Conservation (phyloP, 2,113 vertebrate genomes). For the Boulengeromyrus knoepffleri region DNA sequence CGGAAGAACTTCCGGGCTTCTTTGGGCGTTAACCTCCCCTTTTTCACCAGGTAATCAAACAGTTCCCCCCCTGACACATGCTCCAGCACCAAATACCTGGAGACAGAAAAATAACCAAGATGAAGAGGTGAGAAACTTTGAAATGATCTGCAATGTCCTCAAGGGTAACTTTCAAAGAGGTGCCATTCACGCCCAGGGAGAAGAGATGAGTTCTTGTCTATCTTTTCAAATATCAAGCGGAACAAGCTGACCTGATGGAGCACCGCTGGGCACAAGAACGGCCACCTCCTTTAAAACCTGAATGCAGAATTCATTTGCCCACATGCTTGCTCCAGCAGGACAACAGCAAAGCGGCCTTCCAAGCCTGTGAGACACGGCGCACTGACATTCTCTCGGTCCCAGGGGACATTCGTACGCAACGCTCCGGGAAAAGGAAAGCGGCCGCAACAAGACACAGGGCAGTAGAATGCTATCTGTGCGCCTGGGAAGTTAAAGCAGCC, state of each 20-base stretch:
- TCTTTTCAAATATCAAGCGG: constrained; percentile 22
- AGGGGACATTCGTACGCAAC: background rate
- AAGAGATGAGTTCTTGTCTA: constrained; percentile 11
- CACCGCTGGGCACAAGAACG: background rate
- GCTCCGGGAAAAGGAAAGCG: background rate
- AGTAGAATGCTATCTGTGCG: background rate
- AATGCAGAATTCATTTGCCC: background rate
- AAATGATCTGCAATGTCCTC: background rate
- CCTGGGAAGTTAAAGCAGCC: background rate
- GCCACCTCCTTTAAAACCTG: background rate
- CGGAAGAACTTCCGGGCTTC: constrained; percentile 97
- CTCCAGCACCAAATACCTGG: constrained; percentile 96
- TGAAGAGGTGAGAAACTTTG: background rate
- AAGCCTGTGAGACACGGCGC: background rate
- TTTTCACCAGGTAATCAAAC: constrained; percentile 98
- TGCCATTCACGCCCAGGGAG: constrained; percentile 6
- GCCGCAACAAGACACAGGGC: background rate
- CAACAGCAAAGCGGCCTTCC: background rate
- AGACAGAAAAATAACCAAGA: background rate
- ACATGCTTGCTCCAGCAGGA: background rate
- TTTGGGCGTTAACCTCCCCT: constrained; percentile 94
- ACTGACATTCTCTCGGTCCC: background rate
- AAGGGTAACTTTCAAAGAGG: constrained; percentile 13
- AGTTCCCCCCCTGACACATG: constrained; percentile 96
- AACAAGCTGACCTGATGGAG: constrained; percentile 2